phyloP scores from a whole-genome alignment of 92 coral and sea anemone genomes.

The Epizoanthus illoricatus region DNA sequence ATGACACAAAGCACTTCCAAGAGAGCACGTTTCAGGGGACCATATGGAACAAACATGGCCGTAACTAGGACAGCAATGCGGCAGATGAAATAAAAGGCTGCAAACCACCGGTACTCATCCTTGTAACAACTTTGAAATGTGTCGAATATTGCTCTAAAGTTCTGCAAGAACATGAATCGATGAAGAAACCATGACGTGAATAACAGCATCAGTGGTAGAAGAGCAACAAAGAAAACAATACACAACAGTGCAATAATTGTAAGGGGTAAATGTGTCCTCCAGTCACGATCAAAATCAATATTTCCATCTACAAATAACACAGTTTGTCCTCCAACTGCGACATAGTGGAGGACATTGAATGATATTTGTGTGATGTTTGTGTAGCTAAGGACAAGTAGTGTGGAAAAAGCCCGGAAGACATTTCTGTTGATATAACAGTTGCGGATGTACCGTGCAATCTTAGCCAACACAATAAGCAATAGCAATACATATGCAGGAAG shows the following conservation, averaged over 20 bases:
- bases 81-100: slow-evolving; percentile 87
- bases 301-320: slow-evolving; percentile 78
- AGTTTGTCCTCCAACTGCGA: slow-evolving; percentile 57
- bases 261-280: slow-evolving; percentile 71
- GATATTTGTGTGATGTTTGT: slow-evolving; percentile 77
- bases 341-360: slow-evolving; percentile 68
- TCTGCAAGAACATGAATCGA: slow-evolving; percentile 48
- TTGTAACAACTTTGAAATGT: slow-evolving; percentile 78
- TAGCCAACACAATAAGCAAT: slow-evolving; percentile 61
- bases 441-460: slow-evolving; percentile 64
- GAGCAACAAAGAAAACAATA: slow-evolving; percentile 60
- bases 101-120: slow-evolving; percentile 85
- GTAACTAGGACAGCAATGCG: slow-evolving; percentile 73
- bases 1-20: slow-evolving; percentile 70
- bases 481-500: slow-evolving; percentile 71
- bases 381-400: slow-evolving; percentile 74
- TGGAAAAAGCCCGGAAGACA: slow-evolving; percentile 70
- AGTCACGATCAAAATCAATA: slow-evolving; percentile 54
- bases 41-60: slow-evolving; percentile 59
- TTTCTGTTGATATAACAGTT: slow-evolving; percentile 82
- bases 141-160: slow-evolving; percentile 82
- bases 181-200: slow-evolving; percentile 75
- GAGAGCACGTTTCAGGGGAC: slow-evolving; percentile 73
- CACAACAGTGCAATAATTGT: slow-evolving; percentile 70
- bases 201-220: slow-evolving; percentile 73